Evolutionary conservation across 2,888 invertebrate genomes (phyloP).

Genomic region (Andrena trimmerana): DNA sequence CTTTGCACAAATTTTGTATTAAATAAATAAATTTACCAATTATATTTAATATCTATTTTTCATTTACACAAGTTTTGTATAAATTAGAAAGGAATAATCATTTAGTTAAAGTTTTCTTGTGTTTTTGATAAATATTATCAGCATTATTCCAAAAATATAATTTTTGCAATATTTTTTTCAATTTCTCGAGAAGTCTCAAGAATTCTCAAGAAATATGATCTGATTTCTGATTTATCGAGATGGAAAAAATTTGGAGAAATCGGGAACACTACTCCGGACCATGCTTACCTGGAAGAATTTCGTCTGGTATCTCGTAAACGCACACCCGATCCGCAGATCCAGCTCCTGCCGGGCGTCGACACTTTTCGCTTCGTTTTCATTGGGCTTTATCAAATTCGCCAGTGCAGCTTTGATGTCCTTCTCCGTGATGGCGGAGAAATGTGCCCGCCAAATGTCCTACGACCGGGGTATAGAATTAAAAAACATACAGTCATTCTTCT

Average conservation of each 20-base stretch:
- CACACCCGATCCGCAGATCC: constrained; percentile 98
- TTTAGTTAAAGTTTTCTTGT: too few relatives aligned
- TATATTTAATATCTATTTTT: too few relatives aligned
- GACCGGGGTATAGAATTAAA: not conserved
- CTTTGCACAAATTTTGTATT: too few relatives aligned
- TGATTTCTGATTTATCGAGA: too few relatives aligned
- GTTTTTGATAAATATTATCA: too few relatives aligned
- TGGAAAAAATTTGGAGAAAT: too few relatives aligned
- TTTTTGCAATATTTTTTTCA: not conserved
- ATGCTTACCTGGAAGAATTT: constrained; percentile 95
- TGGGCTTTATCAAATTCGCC: constrained; percentile 93
- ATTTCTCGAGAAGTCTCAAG: too few relatives aligned
- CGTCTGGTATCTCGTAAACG: constrained; percentile 99
- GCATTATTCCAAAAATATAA: too few relatives aligned
- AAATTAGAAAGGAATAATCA: too few relatives aligned
- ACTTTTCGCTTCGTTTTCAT: constrained; percentile 97
- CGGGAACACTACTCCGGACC: not conserved
- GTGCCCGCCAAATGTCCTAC: constrained; percentile 92
- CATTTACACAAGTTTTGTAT: too few relatives aligned
- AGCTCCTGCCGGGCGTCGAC: constrained; percentile 99
- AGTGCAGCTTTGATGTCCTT: constrained; percentile 98
- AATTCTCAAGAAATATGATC: too few relatives aligned
- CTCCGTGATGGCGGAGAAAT: constrained; percentile 99
- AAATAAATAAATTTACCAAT: too few relatives aligned
- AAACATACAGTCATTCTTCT: not conserved